phyloP scores from a whole-genome alignment of 2,888 invertebrate genomes.

The Patella depressa region DNA sequence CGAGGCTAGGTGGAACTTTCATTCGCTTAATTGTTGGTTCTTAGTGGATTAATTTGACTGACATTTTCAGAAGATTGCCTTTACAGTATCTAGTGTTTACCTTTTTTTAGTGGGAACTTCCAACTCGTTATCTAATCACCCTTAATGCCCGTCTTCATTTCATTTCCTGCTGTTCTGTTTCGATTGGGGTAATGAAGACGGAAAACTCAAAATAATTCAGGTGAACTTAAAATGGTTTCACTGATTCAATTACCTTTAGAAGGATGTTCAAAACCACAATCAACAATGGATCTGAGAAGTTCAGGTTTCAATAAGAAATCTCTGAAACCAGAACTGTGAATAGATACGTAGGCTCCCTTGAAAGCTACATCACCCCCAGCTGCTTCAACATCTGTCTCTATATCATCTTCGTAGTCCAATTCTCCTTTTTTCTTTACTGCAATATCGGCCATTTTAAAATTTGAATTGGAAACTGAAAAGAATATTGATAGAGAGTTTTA shows the following conservation, averaged over 20 bases:
- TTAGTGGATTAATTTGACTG: too few relatives aligned
- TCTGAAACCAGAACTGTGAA: slow-evolving; percentile 98
- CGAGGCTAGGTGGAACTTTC: too few relatives aligned
- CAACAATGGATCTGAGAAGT: slow-evolving; percentile 95
- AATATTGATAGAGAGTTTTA: too few relatives aligned
- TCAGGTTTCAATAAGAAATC: slow-evolving; percentile 95
- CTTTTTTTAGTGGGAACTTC: too few relatives aligned
- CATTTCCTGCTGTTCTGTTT: neutral
- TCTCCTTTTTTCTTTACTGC: slow-evolving; percentile 76
- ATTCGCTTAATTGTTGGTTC: too few relatives aligned
- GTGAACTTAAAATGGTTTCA: neutral
- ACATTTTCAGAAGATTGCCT: too few relatives aligned
- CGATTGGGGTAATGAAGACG: neutral
- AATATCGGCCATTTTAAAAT: slow-evolving; percentile 46
- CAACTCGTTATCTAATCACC: too few relatives aligned
- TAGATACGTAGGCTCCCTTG: slow-evolving; percentile 81
- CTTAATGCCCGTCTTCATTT: too few relatives aligned
- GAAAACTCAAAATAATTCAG: neutral
- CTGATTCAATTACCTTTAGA: slow-evolving; percentile 84
- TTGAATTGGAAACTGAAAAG: too few relatives aligned
- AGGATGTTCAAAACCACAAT: slow-evolving; percentile 99
- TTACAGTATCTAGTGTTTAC: too few relatives aligned
- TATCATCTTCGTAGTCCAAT: slow-evolving; percentile 98
- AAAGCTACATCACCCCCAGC: slow-evolving; percentile 77
- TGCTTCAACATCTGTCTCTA: slow-evolving; percentile 74